Evolutionary conservation across 1,140 invertebrate species (phyloP).

Genomic region (Papilio aristodemus): DNA sequence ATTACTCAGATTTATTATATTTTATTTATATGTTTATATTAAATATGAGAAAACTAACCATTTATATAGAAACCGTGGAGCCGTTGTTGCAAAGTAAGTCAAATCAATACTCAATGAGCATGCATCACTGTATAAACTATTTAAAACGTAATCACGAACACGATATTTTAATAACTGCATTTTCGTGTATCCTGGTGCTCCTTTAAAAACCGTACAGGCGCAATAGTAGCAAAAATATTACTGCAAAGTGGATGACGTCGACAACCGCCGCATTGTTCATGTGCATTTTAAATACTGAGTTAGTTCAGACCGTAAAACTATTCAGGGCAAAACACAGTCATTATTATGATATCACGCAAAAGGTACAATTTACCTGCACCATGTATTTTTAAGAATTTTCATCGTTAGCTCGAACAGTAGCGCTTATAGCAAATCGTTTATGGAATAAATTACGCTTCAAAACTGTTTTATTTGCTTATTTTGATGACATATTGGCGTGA

Average conservation of each 20-base stretch:
- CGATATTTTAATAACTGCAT: constrained; percentile 60
- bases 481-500: constrained; percentile 18
- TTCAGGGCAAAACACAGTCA: constrained; percentile 61
- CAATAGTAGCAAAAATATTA: constrained; percentile 77
- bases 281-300: constrained; percentile 75
- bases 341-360: constrained; percentile 49
- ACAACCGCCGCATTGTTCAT: constrained; percentile 74
- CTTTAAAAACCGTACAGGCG: constrained; percentile 68
- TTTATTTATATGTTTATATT: neutral
- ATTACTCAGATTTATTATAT: too few relatives aligned
- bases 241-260: constrained; percentile 78
- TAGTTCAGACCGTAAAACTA: constrained; percentile 66
- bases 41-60: constrained; percentile 42
- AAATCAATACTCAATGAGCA: constrained; percentile 39
- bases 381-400: constrained; percentile 38
- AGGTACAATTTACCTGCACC: constrained; percentile 44
- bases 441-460: constrained; percentile 14
- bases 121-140: constrained; percentile 42
- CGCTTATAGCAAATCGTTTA: constrained; percentile 18
- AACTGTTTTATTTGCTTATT: constrained; percentile 3
- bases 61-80: constrained; percentile 38
- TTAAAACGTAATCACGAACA: constrained; percentile 49
- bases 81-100: constrained; percentile 40
- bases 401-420: constrained; percentile 13
- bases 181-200: constrained; percentile 64